Evolutionary conservation across 1,140 invertebrate genomes (phyloP), one percentile per base, ranked within the genome.

Genomic region (Drosophila teissieri): DNA sequence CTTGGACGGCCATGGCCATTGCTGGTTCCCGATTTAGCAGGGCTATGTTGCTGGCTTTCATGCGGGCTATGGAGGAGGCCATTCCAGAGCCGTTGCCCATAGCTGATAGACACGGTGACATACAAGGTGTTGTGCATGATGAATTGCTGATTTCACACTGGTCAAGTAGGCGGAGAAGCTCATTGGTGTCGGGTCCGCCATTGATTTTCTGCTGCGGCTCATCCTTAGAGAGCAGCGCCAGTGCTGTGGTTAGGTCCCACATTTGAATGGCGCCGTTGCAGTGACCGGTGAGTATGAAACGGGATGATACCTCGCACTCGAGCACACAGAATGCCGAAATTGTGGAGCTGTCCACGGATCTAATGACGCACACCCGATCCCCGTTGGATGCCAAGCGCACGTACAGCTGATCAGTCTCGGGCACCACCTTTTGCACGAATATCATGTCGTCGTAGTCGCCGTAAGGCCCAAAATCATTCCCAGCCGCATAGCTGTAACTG

Each of bases 361-460:
- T 95, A 69, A 99, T 98, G 2, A 98, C 96, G 92, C 98, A 99
- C n/a, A 99, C 97, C 76, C 98, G 97, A 92, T 68, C 92, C 0
- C 98, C 98, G 93, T 98, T 99, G 1, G 98, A 99, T 12, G 98
- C 98, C 14, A 98, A 93, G 56, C 98, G 93, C 8, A 99, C 97
- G 93, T 98, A 99, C 0, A 99, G 92, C 68, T 98, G 97, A 93
- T 99, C 97, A 5, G 98, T 98, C 91, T 99, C 98, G 3, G 98
- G 98, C 14, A 99, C 97, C 40, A 99, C 97, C 94, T 99, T 98
- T 92, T 99, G 98, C 34, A 99, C 96, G 92, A 99, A 99, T 45
- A 99, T 96, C 93, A 99, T 98, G 90, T 99, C 98, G 91, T 99
- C 98, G 92, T 99, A 98, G 92, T 99, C 98, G 11, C 98, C 98